phyloP scores from a whole-genome alignment of 2,797 vertebrate genomes.

The Fundulus diaphanus region DNA sequence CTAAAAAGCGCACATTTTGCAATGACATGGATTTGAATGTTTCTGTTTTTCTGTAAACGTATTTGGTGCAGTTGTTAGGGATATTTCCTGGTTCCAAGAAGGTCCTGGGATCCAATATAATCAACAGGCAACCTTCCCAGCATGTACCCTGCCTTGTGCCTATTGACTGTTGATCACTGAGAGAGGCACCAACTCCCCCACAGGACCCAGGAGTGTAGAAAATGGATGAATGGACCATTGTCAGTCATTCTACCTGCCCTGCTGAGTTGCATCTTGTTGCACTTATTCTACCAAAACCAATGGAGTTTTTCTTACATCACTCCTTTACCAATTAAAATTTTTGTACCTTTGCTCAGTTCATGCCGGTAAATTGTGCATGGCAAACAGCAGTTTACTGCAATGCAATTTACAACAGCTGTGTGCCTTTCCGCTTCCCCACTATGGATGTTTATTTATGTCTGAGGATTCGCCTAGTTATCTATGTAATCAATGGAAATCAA shows the following conservation, averaged over 20 bases:
- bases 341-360: not conserved
- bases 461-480: not conserved
- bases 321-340: not conserved
- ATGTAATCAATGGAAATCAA: too few species aligned
- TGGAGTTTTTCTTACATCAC: not conserved
- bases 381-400: too few species aligned
- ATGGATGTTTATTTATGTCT: not conserved
- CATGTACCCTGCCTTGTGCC: not conserved
- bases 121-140: not conserved
- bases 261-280: not conserved
- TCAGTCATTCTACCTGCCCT: not conserved
- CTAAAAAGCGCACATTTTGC: not conserved
- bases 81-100: not conserved
- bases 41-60: not conserved
- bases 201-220: not conserved
- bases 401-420: too few species aligned
- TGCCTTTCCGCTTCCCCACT: not conserved
- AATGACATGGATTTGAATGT: not conserved
- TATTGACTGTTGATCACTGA: not conserved
- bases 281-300: not conserved
- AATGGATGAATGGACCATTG: not conserved
- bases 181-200: not conserved
- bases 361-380: too few species aligned
- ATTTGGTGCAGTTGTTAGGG: not conserved
- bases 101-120: not conserved